Base-by-base conservation (phyloP, 2,888 invertebrate genomes). In the Apodemia duryi region DNA sequence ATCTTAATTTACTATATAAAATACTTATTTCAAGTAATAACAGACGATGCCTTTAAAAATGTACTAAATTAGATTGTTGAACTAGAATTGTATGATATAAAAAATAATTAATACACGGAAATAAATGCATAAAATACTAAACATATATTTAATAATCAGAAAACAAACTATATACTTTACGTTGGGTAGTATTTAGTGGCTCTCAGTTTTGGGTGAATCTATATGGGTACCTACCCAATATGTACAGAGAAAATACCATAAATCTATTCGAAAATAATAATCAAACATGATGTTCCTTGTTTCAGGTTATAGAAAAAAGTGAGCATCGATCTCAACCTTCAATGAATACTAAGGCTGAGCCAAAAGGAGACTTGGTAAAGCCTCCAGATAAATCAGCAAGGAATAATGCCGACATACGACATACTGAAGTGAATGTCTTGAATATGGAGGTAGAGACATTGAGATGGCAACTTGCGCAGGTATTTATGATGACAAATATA, bases 401-500 rank as follows among this genome's bases (percentile, higher is more conserved):
- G 46, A 77, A 72, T 61, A 79, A 75, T 63, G 70, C 77, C 10
- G 80, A 81, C 63, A 82, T 87, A 63, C 78, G 81, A 66, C 76
- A 74, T 62, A 89, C 88, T 4, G 88, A 92, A 80, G 85, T 88
- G 9, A 84, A 82, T 70, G 93, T 93, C 41, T 86, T 94, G 61
- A 95, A 95, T 75, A 93, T 94, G 74, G 95, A 95, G 80, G 93
- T 95, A 61, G 94, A 95, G 75, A 95, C 95, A 13, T 85, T 95
- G 69, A 93, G 95, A 77, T 95, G 95, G 95, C 95, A 95, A 78
- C 81, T 95, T 61, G 93, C 94, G 82, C 95, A 95, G 94, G 95
- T 95, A 89, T 72, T 64, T 6, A 2, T 57, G 29, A 6, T 1
- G 1, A 32, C 4, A 29, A 29, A 29, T 11, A 43, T 43, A 41